These are phyloP conservation scores for Sitophilus oryzae DNA, from an alignment of 1,140 invertebrate genomes.

Conservation along the genomic window DNA sequence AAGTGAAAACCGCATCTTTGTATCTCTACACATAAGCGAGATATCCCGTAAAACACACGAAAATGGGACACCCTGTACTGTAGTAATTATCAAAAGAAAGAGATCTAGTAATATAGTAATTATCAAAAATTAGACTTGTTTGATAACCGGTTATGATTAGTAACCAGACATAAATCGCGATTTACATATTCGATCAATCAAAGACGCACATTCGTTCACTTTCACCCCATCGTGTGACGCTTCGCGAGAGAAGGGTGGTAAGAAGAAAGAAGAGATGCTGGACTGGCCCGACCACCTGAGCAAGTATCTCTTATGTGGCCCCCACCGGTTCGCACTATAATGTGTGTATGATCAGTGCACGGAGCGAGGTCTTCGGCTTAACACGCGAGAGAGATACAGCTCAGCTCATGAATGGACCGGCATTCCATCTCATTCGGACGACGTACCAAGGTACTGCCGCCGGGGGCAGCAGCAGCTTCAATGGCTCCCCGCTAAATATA, in stretches of 20 bases:
- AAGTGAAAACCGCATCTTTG: no score
- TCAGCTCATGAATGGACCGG: constrained; percentile 32
- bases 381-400: constrained; percentile 34
- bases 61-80: no score
- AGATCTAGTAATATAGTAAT: no score
- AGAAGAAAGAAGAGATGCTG: constrained; percentile 18
- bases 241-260: background rate
- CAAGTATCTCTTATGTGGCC: constrained; percentile 41
- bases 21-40: no score
- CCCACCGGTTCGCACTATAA: constrained; percentile 44
- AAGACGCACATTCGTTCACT: background rate
- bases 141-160: no score
- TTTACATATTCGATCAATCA: background rate
- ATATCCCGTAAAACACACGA: no score
- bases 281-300: constrained; percentile 39
- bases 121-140: no score
- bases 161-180: no score
- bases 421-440: constrained; percentile 5
- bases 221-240: background rate
- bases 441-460: constrained; percentile 5
- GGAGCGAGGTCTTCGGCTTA: constrained; percentile 42
- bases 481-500: background rate
- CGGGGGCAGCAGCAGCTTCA: background rate
- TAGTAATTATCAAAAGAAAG: no score
- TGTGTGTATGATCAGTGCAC: constrained; percentile 46